Evolutionary conservation across 2,888 invertebrate species (phyloP).

Genomic region (Nephrotoma flavescens): DNA sequence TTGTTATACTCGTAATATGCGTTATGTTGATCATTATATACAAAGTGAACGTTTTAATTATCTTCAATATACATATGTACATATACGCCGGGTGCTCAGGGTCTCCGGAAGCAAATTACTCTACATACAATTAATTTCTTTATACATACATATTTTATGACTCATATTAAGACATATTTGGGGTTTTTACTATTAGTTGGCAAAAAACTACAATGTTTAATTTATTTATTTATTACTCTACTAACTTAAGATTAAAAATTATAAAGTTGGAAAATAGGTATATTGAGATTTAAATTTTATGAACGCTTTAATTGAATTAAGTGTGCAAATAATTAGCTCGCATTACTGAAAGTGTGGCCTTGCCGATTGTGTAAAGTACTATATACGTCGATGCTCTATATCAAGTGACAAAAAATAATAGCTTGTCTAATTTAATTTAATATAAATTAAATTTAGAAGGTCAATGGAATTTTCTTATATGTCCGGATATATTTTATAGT

Average conservation of each 20-base stretch:
- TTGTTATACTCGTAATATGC: no score
- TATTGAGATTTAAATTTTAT: not conserved
- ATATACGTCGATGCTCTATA: no score
- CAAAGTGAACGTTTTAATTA: not conserved
- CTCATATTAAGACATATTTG: not conserved
- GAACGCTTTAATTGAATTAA: not conserved
- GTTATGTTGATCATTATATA: not conserved
- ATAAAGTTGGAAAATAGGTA: not conserved
- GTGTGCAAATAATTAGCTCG: not conserved
- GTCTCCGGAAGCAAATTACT: not conserved
- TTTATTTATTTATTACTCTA: not conserved
- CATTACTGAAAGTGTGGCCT: not conserved
- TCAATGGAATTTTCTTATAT: not conserved
- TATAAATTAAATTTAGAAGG: not conserved
- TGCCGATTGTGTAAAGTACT: not conserved
- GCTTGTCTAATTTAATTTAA: not conserved
- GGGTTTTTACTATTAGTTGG: not conserved
- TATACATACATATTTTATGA: not conserved
- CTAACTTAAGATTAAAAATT: not conserved
- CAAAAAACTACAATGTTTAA: not conserved
- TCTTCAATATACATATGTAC: not conserved
- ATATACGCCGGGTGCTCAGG: not conserved
- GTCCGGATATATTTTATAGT: not conserved
- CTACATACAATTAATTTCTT: not conserved
- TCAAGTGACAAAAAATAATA: not conserved